Conservation (phyloP, 2,888 invertebrate genomes). For the Habroteleia sp. region DNA sequence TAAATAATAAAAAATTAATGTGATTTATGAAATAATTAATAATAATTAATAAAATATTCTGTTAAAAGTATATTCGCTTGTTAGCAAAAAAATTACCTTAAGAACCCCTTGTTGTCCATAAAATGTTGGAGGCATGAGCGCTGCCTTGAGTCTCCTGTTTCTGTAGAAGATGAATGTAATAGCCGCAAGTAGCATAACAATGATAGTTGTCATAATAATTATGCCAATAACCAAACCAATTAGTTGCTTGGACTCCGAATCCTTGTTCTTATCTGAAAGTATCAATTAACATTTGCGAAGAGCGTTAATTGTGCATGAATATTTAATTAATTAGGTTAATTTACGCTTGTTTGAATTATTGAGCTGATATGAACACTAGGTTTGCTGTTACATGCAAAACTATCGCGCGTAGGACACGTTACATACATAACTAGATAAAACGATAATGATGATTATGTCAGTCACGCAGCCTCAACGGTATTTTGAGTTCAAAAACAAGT, state of each 20-base stretch:
- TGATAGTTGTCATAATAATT: constrained; percentile 84
- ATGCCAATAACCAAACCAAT: constrained; percentile 87
- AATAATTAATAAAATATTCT: too few relatives aligned
- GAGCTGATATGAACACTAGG: constrained; percentile 27
- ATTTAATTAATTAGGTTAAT: constrained; percentile 54
- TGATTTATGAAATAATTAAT: too few relatives aligned
- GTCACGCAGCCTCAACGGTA: constrained; percentile 64
- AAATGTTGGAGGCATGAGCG: constrained; percentile 75
- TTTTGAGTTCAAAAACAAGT: constrained; percentile 31
- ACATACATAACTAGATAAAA: constrained; percentile 61
- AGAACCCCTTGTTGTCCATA: constrained; percentile 77
- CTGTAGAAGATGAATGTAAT: constrained; percentile 87
- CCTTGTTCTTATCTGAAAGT: constrained; percentile 83
- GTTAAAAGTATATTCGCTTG: too few relatives aligned
- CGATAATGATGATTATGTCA: constrained; percentile 71
- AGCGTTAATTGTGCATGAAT: constrained; percentile 54
- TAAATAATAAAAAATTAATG: too few relatives aligned
- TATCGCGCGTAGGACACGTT: constrained; percentile 39
- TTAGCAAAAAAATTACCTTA: too few relatives aligned
- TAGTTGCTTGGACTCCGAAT: constrained; percentile 83
- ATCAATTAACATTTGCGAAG: constrained; percentile 50
- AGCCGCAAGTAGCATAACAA: constrained; percentile 86
- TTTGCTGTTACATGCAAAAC: constrained; percentile 39
- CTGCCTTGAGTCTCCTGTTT: constrained; percentile 83
- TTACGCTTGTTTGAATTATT: constrained; percentile 33